These are phyloP conservation scores for Bos javanicus DNA, from an alignment of 2,113 vertebrate genomes.

Conservation along the genomic window DNA sequence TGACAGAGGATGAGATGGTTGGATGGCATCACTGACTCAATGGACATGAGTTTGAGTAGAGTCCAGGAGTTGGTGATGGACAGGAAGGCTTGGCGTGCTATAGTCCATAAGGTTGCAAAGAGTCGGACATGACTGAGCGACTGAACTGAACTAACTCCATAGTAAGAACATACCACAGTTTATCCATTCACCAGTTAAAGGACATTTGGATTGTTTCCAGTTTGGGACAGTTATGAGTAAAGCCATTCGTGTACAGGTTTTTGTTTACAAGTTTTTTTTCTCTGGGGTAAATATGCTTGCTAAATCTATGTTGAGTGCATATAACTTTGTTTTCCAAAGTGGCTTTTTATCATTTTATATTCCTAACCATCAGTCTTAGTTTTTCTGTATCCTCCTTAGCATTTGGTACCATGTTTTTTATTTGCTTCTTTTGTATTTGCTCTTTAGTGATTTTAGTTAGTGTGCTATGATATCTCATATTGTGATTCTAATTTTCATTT, in stretches of 20 bases:
- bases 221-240: background rate
- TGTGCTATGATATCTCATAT: background rate
- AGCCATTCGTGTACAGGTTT: background rate
- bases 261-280: background rate
- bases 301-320: background rate
- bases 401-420: background rate
- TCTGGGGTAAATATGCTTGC: background rate
- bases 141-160: background rate
- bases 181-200: background rate
- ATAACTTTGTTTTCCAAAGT: background rate
- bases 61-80: background rate
- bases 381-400: background rate
- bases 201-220: background rate
- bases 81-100: background rate
- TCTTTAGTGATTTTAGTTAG: background rate
- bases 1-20: background rate
- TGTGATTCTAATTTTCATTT: background rate
- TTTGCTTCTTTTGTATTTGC: background rate
- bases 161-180: background rate
- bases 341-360: background rate
- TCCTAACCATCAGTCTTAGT: background rate
- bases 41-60: background rate
- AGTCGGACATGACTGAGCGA: background rate
- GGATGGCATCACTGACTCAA: background rate
- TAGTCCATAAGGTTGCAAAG: background rate